Base-by-base conservation (phyloP, 2,797 vertebrate genomes). In the Hephaestus fuliginosus region DNA sequence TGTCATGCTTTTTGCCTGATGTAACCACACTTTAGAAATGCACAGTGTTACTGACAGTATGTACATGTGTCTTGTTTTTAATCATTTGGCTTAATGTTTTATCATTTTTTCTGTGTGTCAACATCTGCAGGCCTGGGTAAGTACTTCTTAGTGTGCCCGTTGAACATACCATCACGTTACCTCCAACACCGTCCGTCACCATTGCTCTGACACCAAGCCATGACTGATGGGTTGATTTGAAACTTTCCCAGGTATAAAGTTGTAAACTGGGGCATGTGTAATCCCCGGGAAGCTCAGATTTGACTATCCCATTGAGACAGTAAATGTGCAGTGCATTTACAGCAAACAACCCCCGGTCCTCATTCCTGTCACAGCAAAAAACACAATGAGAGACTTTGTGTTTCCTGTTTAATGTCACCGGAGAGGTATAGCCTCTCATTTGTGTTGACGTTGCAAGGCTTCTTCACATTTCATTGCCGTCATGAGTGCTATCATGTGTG, bases 91-190 rank as follows among this genome's bases (percentile, higher is more conserved):
- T 80, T 79, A 81, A 76, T 87, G 25, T 89, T 30, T 82, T 89
- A 46, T 88, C 51, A 5, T 90, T 84, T 84, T 89, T 85, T 89
- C 62, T 82, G 1, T 86, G 49, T 80, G 41, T 86, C 44, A 70
- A 51, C 78, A 72, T 92, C 85, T 84, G 80, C 93, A 95, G 94
- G 87, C 88, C 92, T 61, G 92, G 92, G 94, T 95, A 79, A 95
- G 94, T 94, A 92, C 41, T 72, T 74, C 56, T 83, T 46, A 72
- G 33, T 67, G 58, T 83, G 72, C 55, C 52, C 70, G 55, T 65
- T 82, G 74, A 80, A 65, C 68, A 82, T 68, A 51, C 61, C 67
- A 71, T 83, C 63, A 68, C 62, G 17, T 73, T 48, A 41, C 39
- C 18, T 7, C 61, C 58, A 53, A 44, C 53, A 18, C 51, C 68